Evolutionary conservation across 2,888 invertebrate species (phyloP).

Genomic region (Amphipoea oculea): DNA sequence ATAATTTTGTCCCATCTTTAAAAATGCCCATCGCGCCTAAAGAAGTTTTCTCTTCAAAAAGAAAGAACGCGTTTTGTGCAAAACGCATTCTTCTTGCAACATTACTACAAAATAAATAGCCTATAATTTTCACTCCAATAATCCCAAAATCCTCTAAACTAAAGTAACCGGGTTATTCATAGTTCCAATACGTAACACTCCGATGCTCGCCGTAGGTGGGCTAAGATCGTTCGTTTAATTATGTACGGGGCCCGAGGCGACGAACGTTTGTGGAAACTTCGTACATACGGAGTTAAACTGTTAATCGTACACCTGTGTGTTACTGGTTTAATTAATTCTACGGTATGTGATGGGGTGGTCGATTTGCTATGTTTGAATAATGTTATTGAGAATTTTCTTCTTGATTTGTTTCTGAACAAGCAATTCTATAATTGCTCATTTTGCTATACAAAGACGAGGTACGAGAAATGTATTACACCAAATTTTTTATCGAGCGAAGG

Average conservation of each 20-base stretch:
- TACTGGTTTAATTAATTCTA: slow-evolving; percentile 30
- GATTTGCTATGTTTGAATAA: neutral
- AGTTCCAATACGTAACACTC: neutral
- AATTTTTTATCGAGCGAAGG: neutral
- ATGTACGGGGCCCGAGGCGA: slow-evolving; percentile 48
- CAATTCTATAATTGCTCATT: neutral
- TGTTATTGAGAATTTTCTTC: neutral
- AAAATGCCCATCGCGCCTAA: too few species aligned
- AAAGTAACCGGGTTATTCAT: neutral
- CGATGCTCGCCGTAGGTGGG: slow-evolving; percentile 3
- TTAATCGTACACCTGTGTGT: slow-evolving; percentile 3
- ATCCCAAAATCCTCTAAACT: neutral
- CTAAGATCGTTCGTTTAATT: slow-evolving; percentile 53
- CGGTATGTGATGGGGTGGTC: neutral
- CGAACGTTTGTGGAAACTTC: slow-evolving; percentile 42
- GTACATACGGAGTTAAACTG: slow-evolving; percentile 28
- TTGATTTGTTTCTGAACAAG: neutral
- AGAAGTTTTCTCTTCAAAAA: too few species aligned
- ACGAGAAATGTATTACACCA: neutral
- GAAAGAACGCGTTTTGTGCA: neutral
- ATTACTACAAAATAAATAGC: too few species aligned
- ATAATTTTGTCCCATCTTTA: too few species aligned
- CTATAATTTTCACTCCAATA: neutral
- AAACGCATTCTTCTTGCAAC: neutral
- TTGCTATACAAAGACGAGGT: neutral